A percentile compares a stretch with the other conserved stretches of the same genome.
Conservation (phyloP, 1,140 invertebrate species). For the Ceratoteleas bidentatus region DNA sequence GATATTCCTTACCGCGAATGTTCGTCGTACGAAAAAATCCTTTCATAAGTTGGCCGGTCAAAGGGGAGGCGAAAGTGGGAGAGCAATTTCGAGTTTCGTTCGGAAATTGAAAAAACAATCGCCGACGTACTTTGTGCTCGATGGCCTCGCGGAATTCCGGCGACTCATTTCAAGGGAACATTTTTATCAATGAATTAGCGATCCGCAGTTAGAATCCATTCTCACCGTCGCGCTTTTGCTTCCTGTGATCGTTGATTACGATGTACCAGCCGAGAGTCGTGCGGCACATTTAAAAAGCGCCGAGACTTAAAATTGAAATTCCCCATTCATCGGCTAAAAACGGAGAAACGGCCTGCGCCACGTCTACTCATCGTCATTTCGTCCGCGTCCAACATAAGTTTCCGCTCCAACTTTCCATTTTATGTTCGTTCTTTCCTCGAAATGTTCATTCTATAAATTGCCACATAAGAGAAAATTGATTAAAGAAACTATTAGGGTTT, state of each 20-base stretch:
- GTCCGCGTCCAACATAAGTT: slow-evolving; percentile 51
- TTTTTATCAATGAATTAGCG: slow-evolving; percentile 25
- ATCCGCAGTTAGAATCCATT: slow-evolving; percentile 16
- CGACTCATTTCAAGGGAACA: not conserved
- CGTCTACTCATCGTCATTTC: slow-evolving; percentile 53
- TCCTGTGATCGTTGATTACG: slow-evolving; percentile 34
- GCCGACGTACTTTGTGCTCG: no score
- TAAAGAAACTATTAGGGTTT: slow-evolving; percentile 35
- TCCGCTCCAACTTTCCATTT: slow-evolving; percentile 46
- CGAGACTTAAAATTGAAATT: slow-evolving; percentile 57
- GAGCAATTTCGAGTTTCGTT: no score
- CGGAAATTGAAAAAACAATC: no score
- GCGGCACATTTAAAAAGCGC: slow-evolving; percentile 51
- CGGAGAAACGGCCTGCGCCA: slow-evolving; percentile 44
- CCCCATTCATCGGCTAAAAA: slow-evolving; percentile 50
- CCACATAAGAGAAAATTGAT: slow-evolving; percentile 49
- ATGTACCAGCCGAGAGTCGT: slow-evolving; percentile 44
- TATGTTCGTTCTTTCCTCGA: slow-evolving; percentile 36
- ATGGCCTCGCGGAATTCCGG: no score
- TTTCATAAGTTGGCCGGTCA: no score
- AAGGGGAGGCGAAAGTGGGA: no score
- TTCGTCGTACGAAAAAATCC: no score
- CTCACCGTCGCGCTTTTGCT: no score
- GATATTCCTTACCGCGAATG: no score
- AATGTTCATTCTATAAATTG: slow-evolving; percentile 48